Conservation (phyloP, 2,113 vertebrate genomes). For the Urocolius indicus region DNA sequence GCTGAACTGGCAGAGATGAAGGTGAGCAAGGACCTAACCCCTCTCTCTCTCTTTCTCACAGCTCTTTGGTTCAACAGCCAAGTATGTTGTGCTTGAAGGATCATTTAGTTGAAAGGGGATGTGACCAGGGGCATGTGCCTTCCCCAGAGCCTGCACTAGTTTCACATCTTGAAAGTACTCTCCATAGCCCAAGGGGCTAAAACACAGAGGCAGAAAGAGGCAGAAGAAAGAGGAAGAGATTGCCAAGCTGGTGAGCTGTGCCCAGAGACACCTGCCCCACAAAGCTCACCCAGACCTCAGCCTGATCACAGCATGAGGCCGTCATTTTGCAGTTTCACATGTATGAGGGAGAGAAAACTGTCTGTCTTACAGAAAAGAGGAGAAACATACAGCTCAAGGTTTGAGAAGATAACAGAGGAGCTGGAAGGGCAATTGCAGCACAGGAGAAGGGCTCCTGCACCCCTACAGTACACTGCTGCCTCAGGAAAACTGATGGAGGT, state of each 20-base stretch:
- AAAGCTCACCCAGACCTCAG: background rate
- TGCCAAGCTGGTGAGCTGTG: background rate
- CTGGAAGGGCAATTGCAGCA: background rate
- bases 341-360: background rate
- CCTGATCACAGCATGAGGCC: background rate
- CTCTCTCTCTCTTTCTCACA: background rate
- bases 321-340: background rate
- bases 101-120: background rate
- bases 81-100: fast-evolving
- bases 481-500: background rate
- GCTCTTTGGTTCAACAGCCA: background rate
- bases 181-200: background rate
- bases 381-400: background rate
- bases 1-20: background rate
- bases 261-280: background rate
- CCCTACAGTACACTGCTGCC: fast-evolving
- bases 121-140: background rate
- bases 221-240: conserved; percentile 45
- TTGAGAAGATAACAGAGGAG: background rate
- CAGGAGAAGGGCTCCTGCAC: background rate
- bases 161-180: conserved; percentile 30
- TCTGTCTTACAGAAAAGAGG: background rate
- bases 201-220: background rate
- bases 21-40: background rate
- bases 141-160: background rate